These are phyloP conservation scores for Sympetrum striolatum DNA, from an alignment of 2,888 invertebrate species.

Conservation along the genomic window DNA sequence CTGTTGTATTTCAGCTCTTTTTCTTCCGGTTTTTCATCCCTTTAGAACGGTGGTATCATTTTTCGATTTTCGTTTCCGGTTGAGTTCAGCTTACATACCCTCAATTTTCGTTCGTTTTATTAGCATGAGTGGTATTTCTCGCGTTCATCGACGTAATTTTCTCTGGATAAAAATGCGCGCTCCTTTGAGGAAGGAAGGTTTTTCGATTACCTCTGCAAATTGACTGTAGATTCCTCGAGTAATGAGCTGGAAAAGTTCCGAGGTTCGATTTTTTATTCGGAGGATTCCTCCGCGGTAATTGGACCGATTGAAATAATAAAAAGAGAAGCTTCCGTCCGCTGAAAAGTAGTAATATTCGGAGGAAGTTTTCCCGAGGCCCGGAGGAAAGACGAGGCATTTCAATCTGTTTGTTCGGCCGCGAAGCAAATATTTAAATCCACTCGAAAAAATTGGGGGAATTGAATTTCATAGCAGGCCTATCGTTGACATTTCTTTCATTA, in stretches of 20 bases:
- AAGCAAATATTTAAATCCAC: conserved; percentile 33
- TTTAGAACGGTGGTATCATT: no score
- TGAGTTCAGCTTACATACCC: no score
- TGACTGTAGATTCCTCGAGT: background rate
- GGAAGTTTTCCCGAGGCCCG: background rate
- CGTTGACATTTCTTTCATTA: conserved; percentile 39
- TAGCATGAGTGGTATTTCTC: no score
- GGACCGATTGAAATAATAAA: background rate
- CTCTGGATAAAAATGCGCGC: no score
- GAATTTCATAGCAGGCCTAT: conserved; percentile 33
- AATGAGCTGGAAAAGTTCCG: background rate
- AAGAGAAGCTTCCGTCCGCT: background rate
- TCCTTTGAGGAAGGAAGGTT: background rate
- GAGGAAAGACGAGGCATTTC: conserved; percentile 8
- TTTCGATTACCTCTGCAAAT: background rate
- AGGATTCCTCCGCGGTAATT: background rate
- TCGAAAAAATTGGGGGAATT: conserved; percentile 20
- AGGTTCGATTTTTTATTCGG: background rate
- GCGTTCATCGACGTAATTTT: no score
- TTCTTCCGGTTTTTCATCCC: no score
- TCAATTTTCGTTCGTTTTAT: no score
- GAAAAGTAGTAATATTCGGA: conserved; percentile 10
- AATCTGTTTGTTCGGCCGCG: background rate
- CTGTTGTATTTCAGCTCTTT: no score
- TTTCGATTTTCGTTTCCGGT: no score